Base-by-base conservation (phyloP, 2,888 invertebrate species). In the Colostygia pectinataria region DNA sequence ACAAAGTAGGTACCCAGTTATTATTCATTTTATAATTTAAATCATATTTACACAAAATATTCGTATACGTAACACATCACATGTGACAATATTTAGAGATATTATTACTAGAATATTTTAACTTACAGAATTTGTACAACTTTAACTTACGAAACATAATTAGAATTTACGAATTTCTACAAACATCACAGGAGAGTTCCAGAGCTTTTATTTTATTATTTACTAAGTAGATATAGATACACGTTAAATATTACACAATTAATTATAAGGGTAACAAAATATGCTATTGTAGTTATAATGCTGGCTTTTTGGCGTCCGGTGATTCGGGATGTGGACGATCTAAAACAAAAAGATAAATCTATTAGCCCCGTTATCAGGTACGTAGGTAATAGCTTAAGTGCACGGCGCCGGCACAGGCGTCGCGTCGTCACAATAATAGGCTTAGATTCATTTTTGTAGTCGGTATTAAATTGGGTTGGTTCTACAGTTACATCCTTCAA, bases 101-200 rank as follows among this genome's bases (percentile, higher is more conserved):
- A 31, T 43, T 43, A 32, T 37, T 56, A 53, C 56, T 57, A 44
- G 27, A 24, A 38, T 32, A 27, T 25, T 42, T 44, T 49, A 39
- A 53, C 27, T 43, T 48, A 45, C 10, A 59, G 48, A 57, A 57
- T 70, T 70, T 72, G 66, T 74, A 73, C 73, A 74, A 59, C 47
- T 53, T 63, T 54, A 46, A 38, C 41, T 34, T 52, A 41, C 1
- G 31, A 10, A 51, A 51, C 36, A 14, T 37, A 43, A 57, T 65
- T 71, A 76, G 56, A 56, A 76, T 67, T 75, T 70, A 76, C 67
- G 74, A 76, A 81, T 70, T 73, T 71, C 80, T 74, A 84, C 76
- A 81, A 77, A 86, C 84, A 89, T 90, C 90, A 90, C 90, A 90
- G 90, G 81, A 82, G 84, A 88, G 90, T 89, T 90, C 90, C 88